Evolutionary conservation across 1,140 invertebrate genomes (phyloP).

Genomic region (Venturia canescens): DNA sequence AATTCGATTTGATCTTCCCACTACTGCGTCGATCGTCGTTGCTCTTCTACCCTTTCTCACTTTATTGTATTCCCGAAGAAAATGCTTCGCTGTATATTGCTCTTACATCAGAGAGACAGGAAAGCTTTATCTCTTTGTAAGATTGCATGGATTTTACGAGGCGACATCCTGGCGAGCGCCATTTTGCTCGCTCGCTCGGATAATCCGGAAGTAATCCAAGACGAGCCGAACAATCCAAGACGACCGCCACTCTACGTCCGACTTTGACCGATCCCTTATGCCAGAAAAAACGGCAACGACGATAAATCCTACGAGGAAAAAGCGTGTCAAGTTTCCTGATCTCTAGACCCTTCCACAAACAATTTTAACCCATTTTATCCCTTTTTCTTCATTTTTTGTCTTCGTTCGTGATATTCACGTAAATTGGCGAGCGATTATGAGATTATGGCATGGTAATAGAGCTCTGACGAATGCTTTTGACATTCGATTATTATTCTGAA

Average conservation of each 20-base stretch:
- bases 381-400: background rate
- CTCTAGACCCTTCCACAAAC: background rate
- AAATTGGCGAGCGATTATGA: background rate
- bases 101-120: conserved; percentile 21
- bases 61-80: background rate
- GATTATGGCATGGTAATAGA: background rate
- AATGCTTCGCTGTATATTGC: background rate
- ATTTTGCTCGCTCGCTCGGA: conserved; percentile 33
- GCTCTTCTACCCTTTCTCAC: background rate
- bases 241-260: conserved; percentile 4
- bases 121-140: conserved; percentile 15
- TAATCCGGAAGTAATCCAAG: conserved; percentile 48
- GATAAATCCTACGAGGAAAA: background rate
- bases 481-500: background rate
- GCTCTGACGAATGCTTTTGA: background rate
- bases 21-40: background rate
- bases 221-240: background rate
- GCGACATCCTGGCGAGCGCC: conserved; percentile 12
- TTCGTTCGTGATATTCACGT: background rate
- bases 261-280: conserved; percentile 31
- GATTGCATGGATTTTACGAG: conserved; percentile 16
- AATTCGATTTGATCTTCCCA: no score
- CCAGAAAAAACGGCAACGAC: conserved; percentile 5
- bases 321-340: conserved; percentile 33
- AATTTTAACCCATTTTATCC: background rate